Conservation (phyloP, 2,797 vertebrate species). For the Paedocypris micromegethes region DNA sequence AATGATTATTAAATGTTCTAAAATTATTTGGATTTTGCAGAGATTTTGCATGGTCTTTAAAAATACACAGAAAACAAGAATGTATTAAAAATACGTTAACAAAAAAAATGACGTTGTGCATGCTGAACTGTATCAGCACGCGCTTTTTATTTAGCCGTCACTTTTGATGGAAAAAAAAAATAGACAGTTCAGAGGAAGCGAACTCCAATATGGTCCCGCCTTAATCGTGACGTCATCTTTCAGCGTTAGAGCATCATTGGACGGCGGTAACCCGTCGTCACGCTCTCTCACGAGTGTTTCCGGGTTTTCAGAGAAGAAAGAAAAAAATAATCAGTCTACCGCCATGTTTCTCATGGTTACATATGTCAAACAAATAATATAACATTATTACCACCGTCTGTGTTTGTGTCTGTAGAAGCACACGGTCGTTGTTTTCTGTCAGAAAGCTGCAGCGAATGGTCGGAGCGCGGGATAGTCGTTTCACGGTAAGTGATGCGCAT, state of each 20-base stretch:
- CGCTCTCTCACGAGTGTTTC: constrained; percentile 51
- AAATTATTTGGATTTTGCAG: too few species aligned
- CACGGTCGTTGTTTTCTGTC: constrained; percentile 15
- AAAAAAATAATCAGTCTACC: constrained; percentile 52
- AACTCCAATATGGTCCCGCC: background rate
- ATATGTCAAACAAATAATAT: constrained; percentile 60
- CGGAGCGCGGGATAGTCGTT: constrained; percentile 41
- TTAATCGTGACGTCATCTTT: too few species aligned
- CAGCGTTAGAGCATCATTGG: constrained; percentile 1
- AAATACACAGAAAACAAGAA: background rate
- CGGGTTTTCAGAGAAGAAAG: constrained; percentile 58
- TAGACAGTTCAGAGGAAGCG: background rate
- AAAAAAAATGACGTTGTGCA: background rate
- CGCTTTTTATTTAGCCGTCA: background rate
- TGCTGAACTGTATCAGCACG: too few species aligned
- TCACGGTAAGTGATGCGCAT: constrained; percentile 60
- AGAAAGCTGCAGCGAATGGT: constrained; percentile 52
- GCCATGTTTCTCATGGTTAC: constrained; percentile 72
- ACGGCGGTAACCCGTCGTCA: background rate
- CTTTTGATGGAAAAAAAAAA: background rate
- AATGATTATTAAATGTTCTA: too few species aligned
- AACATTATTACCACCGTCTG: constrained; percentile 54
- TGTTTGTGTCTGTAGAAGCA: constrained; percentile 38
- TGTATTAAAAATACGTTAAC: background rate
- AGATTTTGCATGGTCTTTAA: too few species aligned